These are phyloP conservation scores for Coryphaenoides rupestris DNA, from an alignment of 2,113 vertebrate species.

Conservation along the genomic window DNA sequence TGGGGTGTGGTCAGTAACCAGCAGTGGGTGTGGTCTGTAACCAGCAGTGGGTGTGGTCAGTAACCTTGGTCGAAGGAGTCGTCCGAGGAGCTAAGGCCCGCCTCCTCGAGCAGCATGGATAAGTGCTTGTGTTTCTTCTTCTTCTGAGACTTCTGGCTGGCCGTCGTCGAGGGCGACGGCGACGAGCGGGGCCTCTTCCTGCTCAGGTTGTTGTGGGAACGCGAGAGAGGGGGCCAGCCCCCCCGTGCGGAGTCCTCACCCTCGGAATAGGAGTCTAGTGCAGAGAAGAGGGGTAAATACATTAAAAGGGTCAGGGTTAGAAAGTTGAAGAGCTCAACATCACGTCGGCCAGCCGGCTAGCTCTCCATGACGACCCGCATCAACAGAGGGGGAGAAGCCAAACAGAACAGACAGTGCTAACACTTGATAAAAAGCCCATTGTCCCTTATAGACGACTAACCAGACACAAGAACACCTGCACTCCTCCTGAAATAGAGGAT, in stretches of 20 bases:
- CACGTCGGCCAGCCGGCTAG: no score
- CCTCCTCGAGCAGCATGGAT: constrained; percentile 88
- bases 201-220: constrained; percentile 59
- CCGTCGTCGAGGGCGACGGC: constrained; percentile 64
- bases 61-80: constrained; percentile 99
- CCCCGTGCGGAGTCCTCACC: constrained; percentile 82
- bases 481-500: neutral
- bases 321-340: neutral
- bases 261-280: constrained; percentile 94
- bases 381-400: no score
- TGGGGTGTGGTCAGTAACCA: no score
- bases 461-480: neutral
- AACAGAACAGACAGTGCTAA: no score
- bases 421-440: no score
- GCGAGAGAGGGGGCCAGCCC: constrained; percentile 82
- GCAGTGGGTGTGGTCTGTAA: no score
- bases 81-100: constrained; percentile 88
- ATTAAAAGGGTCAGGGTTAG: neutral
- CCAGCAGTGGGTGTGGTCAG: constrained; percentile 70
- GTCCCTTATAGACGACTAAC: no score
- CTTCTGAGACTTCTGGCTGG: constrained; percentile 75
- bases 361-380: no score
- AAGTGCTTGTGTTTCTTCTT: constrained; percentile 92
- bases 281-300: constrained; percentile 33
- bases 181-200: constrained; percentile 70